Evolutionary conservation across 2,113 vertebrate genomes (phyloP).

Genomic region (Benthochromis sp.): DNA sequence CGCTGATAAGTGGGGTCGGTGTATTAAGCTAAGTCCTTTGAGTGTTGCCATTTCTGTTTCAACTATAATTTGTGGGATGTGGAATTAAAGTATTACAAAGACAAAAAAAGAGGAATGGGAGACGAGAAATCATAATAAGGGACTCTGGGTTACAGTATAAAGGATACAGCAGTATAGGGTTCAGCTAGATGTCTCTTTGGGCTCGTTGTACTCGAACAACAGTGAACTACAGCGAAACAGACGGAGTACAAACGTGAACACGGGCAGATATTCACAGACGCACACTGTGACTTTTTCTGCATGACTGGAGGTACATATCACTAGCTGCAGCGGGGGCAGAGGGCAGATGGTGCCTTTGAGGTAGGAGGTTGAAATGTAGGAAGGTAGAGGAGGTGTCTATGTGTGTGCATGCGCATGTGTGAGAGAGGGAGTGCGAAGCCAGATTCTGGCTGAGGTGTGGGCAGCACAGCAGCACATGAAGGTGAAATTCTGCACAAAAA

Average conservation of each 20-base stretch:
- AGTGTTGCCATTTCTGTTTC: conserved; percentile 44
- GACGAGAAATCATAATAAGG: not conserved
- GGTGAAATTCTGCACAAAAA: not conserved
- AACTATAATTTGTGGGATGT: not conserved
- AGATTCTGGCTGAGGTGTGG: not conserved
- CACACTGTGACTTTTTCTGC: conserved; percentile 55
- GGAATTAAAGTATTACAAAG: conserved; percentile 12
- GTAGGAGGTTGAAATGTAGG: conserved; percentile 37
- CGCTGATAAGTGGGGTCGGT: conserved; percentile 21
- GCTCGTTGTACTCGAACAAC: not conserved
- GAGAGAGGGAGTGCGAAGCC: not conserved
- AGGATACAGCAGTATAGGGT: not conserved
- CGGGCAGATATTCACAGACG: conserved; percentile 33
- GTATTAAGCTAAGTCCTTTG: conserved; percentile 29
- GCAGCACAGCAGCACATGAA: not conserved
- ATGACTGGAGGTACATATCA: conserved; percentile 39
- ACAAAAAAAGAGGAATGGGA: not conserved
- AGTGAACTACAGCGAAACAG: conserved; percentile 29
- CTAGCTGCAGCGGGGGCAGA: conserved; percentile 33
- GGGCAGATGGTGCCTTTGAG: conserved; percentile 61
- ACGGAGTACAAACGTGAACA: conserved; percentile 38
- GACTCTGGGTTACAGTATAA: not conserved
- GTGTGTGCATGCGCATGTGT: not conserved
- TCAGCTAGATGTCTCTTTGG: not conserved
- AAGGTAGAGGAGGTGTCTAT: conserved; percentile 3